Evolutionary conservation across 2,113 vertebrate genomes (phyloP), one percentile per base, ranked within the genome.

Genomic region (Plecotus auritus): DNA sequence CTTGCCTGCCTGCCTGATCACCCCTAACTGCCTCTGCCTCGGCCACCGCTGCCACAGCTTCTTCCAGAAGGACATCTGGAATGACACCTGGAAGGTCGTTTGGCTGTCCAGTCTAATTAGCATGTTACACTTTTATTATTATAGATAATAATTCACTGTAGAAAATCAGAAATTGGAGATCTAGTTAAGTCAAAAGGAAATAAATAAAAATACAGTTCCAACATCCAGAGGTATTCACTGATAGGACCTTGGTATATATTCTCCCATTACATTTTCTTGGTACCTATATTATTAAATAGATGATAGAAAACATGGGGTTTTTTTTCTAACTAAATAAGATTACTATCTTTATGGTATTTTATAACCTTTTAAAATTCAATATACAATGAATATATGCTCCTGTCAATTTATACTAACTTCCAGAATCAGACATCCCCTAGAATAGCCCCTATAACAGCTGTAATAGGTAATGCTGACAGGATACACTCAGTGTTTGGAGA

Each of bases 341-440:
- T 91, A 70, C 35, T 49, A 49, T 89, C 69, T 86, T 95, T 83
- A 67, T 61, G 26, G 12, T 73, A 61, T 78, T 92, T 94, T 77
- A 93, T 54, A 90, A 91, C 61, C 32, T 85, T 90, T 95, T 82
- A 92, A 92, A 92, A 85, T 82, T 92, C 40, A 94, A 72, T 86
- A 88, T 80, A 40, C 45, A 32, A 26, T 70, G 35, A 93, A 51
- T 73, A 93, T 80, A 90, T 84, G 84, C 9, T 11, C 28, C 59
- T 89, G 32, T 90, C 23, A 74, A 85, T 88, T 88, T 91, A 80
- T 70, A 80, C 72, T 88, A 92, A 72, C 69, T 90, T 35, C 30
- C 40, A 72, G 47, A 94, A 85, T 83, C 40, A 92, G 54, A 91
- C 85, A 92, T 2, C 42, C 18, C 69, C 54, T 72, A 64, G 66